A percentile compares a stretch with the other conserved stretches of the same genome.
Evolutionary conservation across 2,797 vertebrate genomes (phyloP).

Genomic region (Micropoecilia bifurca): DNA sequence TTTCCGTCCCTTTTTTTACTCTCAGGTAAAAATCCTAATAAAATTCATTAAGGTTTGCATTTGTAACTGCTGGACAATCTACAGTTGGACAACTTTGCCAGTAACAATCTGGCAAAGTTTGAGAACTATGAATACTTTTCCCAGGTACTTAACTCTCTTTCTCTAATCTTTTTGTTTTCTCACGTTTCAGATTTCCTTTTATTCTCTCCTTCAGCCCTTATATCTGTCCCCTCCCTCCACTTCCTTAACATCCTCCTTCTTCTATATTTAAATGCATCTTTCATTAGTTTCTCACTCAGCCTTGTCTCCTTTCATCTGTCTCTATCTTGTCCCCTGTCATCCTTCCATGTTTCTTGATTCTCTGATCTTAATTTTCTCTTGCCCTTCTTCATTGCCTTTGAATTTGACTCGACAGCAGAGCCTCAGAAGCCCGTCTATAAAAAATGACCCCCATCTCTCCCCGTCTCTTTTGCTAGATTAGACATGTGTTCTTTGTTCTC

Average conservation of each 20-base stretch:
- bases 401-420: slow-evolving; percentile 50
- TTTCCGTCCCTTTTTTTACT: neutral
- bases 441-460: slow-evolving; percentile 48
- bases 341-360: slow-evolving; percentile 45
- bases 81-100: too few relatives aligned
- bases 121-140: neutral
- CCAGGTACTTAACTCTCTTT: neutral
- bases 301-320: slow-evolving; percentile 57
- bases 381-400: slow-evolving; percentile 56
- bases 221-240: slow-evolving; percentile 8
- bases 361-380: slow-evolving; percentile 42
- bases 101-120: neutral
- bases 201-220: neutral
- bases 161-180: neutral
- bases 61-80: too few relatives aligned
- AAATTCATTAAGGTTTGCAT: neutral
- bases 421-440: slow-evolving; percentile 52
- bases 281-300: slow-evolving; percentile 49
- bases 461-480: slow-evolving; percentile 56
- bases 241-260: slow-evolving; percentile 21
- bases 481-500: slow-evolving; percentile 73
- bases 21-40: neutral
- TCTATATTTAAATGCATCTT: slow-evolving; percentile 46
- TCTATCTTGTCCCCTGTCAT: slow-evolving; percentile 47
- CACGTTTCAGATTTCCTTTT: slow-evolving; percentile 7